Evolutionary conservation across 2,888 invertebrate genomes (phyloP), one percentile per base, ranked within the genome.

Genomic region (Theodoxus fluviatilis): DNA sequence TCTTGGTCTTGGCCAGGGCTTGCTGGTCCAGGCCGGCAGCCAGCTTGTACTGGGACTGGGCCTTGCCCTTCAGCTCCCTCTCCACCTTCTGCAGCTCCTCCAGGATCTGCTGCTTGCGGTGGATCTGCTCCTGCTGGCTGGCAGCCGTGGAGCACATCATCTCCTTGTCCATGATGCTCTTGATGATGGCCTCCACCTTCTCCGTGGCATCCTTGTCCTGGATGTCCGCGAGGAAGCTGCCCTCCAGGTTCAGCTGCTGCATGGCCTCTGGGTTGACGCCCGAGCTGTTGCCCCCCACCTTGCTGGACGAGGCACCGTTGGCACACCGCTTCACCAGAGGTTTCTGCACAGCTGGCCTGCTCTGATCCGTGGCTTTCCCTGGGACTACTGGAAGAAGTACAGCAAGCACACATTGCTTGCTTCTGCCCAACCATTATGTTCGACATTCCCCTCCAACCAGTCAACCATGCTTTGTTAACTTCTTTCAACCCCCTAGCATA

Each of bases 51-150:
- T 85, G 87, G n/a, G 81, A 81, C 71, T 87, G 84, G 22, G 86
- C 85, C 72, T 92, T 88, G 80, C 92, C 92, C 76, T 91, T 89
- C 73, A 92, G 85, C 79, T 92, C 92, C 75, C 91, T 89, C 84
- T 92, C 92, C 73, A 92, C 92, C 86, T 91, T 90, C 90, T 92
- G 87, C 74, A 92, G 86, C 84, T 93, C 92, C 80, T 92, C 92
- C 40, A 92, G 89, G 79, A 93, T 92, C 74, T 85, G 84, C 82
- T 91, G 91, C 85, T 92, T 91, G 81, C 92, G 91, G 68, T 91
- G 88, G 74, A 91, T 90, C 80, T 92, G 91, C 76, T 92, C 92
- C 78, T 91, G 88, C 67, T 83, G 80, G 55, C 84, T 85, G 47
- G 73, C 72, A 18, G 78, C 77, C 37, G 82, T 78, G 65, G 80